Evolutionary conservation across 2,113 vertebrate genomes (phyloP).

Genomic region (Lampris megalopsis): DNA sequence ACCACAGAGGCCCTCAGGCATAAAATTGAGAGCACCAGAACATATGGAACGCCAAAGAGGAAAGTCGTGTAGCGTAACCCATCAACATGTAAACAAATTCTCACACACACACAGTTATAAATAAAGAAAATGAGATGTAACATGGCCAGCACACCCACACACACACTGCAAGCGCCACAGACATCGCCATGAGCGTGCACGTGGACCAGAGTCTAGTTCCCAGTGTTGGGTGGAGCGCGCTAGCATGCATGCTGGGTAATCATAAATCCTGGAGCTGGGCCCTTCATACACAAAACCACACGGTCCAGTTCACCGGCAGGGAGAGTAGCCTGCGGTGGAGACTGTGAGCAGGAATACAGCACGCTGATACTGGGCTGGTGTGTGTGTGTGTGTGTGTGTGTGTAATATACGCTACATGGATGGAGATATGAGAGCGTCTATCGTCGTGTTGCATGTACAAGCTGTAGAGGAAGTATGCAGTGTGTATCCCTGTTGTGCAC

Average conservation of each 20-base stretch:
- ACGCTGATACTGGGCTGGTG: conserved; percentile 21
- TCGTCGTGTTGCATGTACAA: conserved; percentile 46
- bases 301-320: conserved; percentile 37
- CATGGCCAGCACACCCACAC: no score
- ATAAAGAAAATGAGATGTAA: conserved; percentile 25
- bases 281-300: conserved; percentile 28
- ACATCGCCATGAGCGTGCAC: neutral
- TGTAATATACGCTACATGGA: conserved; percentile 56
- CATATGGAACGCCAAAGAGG: conserved; percentile 14
- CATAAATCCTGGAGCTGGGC: conserved; percentile 21
- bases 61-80: conserved; percentile 46
- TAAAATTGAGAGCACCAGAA: neutral
- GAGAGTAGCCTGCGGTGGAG: conserved; percentile 28
- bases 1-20: conserved; percentile 46
- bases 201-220: conserved; percentile 15
- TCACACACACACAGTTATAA: conserved; percentile 45
- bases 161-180: neutral
- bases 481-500: conserved; percentile 50
- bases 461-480: conserved; percentile 29
- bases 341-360: conserved; percentile 28
- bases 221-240: neutral
- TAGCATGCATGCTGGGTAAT: neutral
- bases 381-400: conserved; percentile 24
- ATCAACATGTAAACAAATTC: conserved; percentile 69
- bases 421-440: conserved; percentile 36